Conservation (phyloP, 1,140 invertebrate genomes). For the Drosophila bifasciata region DNA sequence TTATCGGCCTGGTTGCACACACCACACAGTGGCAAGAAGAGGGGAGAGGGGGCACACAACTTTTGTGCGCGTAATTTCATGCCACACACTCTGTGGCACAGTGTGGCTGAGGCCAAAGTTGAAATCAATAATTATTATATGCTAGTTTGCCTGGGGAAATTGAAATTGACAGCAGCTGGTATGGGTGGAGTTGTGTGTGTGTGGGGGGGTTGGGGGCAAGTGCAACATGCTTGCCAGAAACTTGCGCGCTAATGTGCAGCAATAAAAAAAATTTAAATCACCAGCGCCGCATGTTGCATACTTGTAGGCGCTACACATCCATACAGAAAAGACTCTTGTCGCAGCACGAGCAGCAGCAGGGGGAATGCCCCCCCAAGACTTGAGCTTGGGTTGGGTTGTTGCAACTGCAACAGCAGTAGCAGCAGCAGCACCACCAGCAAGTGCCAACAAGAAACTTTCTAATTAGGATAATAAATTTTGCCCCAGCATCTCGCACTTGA, state of each 20-base stretch:
- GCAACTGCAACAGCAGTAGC: slow-evolving; percentile 36
- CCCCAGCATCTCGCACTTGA: slow-evolving; percentile 68
- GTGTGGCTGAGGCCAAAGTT: slow-evolving; percentile 49
- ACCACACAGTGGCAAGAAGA: neutral
- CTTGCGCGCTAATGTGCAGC: slow-evolving; percentile 75
- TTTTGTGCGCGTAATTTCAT: slow-evolving; percentile 61
- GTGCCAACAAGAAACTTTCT: slow-evolving; percentile 81
- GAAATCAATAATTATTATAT: slow-evolving; percentile 79
- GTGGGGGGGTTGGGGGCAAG: slow-evolving; percentile 30
- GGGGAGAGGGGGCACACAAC: slow-evolving; percentile 13
- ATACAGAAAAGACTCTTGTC: too few species aligned
- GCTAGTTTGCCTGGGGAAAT: slow-evolving; percentile 47
- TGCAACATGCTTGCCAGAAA: slow-evolving; percentile 73
- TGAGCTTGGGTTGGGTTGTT: slow-evolving; percentile 23
- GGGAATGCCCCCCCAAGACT: too few species aligned
- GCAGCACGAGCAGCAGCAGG: too few species aligned
- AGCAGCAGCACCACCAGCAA: slow-evolving; percentile 31
- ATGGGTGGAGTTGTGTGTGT: neutral
- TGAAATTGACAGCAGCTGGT: slow-evolving; percentile 30
- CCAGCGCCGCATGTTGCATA: slow-evolving; percentile 64
- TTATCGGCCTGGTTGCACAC: slow-evolving; percentile 42
- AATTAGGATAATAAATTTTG: slow-evolving; percentile 83
- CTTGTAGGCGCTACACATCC: slow-evolving; percentile 7
- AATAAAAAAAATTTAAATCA: slow-evolving; percentile 74
- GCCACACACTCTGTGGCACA: slow-evolving; percentile 23